A percentile compares a stretch with the other conserved stretches of the same genome.
phyloP scores from a whole-genome alignment of 1,140 invertebrate species.

The Thrips palmi region DNA sequence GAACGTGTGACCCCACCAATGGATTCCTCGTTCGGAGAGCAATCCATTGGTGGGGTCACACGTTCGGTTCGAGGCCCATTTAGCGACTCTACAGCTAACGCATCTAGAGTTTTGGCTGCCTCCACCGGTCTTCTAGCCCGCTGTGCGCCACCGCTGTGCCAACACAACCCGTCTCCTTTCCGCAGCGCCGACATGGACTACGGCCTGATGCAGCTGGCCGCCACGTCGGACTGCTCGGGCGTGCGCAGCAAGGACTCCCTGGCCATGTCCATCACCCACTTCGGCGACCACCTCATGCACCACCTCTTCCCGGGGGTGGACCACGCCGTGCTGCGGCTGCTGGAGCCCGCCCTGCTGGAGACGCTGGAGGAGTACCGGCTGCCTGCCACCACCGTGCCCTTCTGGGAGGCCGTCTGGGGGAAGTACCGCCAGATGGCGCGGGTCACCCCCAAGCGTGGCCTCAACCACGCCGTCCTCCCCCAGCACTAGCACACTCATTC shows the following conservation, averaged over 20 bases:
- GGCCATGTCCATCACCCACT: slow-evolving; percentile 46
- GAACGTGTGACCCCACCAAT: no score
- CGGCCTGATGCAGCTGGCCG: slow-evolving; percentile 58
- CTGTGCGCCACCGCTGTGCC: no score
- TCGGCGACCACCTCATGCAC: slow-evolving; percentile 60
- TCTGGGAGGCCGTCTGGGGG: slow-evolving; percentile 41
- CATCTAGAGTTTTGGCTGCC: no score
- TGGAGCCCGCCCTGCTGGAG: slow-evolving; percentile 43
- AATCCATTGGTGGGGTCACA: no score
- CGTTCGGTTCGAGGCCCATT: no score
- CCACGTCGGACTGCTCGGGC: no score
- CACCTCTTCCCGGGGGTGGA: slow-evolving; percentile 69
- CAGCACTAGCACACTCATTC: no score
- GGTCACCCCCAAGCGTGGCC: no score
- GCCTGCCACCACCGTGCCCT: slow-evolving; percentile 30
- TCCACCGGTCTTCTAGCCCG: no score
- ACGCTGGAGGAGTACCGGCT: slow-evolving; percentile 49
- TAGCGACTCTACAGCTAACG: no score
- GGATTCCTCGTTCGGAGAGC: no score
- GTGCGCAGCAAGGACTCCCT: slow-evolving; percentile 47
- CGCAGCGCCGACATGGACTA: slow-evolving; percentile 43
- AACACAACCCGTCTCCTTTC: slow-evolving; percentile 14
- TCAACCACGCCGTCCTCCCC: no score
- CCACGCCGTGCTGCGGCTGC: slow-evolving; percentile 37
- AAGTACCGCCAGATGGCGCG: slow-evolving; percentile 46